Percentiles rank a stretch among this genome's conserved stretches.
phyloP scores from a whole-genome alignment of 2,888 invertebrate genomes.

The Oligia fasciuncula region DNA sequence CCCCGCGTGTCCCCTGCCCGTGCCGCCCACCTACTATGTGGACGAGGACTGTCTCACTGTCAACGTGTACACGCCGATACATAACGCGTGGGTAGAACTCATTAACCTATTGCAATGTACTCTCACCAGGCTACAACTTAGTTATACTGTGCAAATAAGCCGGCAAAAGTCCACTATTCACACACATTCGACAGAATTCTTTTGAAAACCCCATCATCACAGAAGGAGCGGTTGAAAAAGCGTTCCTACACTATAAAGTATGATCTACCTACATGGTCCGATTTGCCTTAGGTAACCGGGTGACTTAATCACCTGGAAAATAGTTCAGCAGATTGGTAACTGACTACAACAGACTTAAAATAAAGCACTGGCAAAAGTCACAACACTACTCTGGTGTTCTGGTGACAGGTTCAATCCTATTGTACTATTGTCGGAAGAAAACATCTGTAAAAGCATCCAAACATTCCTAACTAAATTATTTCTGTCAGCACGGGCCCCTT shows the following conservation, averaged over 20 bases:
- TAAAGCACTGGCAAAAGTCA: too few relatives aligned
- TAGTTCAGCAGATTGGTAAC: background rate
- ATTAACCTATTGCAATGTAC: background rate
- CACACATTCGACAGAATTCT: too few relatives aligned
- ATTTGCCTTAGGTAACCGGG: background rate
- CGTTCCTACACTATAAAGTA: background rate
- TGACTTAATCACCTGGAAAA: background rate
- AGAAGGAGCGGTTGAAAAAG: background rate
- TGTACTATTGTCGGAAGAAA: background rate
- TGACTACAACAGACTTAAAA: background rate
- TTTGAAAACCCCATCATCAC: background rate
- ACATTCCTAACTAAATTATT: background rate
- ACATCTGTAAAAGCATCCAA: too few relatives aligned
- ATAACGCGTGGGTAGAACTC: conserved; percentile 17
- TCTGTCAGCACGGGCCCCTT: conserved; percentile 68
- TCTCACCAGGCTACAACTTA: background rate
- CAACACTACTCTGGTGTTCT: background rate
- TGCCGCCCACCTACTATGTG: conserved; percentile 70
- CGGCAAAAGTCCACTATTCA: background rate
- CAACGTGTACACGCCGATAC: conserved; percentile 89
- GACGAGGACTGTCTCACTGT: conserved; percentile 92
- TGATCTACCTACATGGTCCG: background rate
- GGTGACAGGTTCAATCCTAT: background rate
- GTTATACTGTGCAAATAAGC: background rate
- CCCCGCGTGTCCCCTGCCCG: conserved; percentile 89